Base-by-base conservation (phyloP, 1,140 invertebrate species). In the Papilio aristodemus region DNA sequence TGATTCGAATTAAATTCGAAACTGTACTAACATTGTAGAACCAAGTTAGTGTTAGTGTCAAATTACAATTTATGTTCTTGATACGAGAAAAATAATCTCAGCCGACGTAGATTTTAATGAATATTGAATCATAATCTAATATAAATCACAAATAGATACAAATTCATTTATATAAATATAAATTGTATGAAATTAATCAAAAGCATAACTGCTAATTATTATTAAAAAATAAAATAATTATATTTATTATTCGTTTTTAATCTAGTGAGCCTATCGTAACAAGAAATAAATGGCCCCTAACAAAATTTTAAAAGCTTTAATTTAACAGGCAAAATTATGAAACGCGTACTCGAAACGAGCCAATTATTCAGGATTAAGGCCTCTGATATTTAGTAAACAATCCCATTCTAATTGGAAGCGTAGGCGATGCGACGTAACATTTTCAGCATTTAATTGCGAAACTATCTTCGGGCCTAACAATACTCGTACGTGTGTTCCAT, bases 361-460 rank as follows among this genome's bases (percentile, higher is more conserved):
- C 43, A 19, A 46, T 50, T 43, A 17, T 43, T 50, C 19, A 10
- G 27, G 6, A 32, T 32, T 19, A 50, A 50, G 17, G 17, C 43
- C 17, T 50, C 8, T 50, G 19, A 50, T 19, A 43, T 43, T 43
- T 43, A 50, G 19, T 17, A 50, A 50, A 50, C 46, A 50, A 50
- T 50, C 46, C 46, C 11, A 25, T 50, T 50, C 27, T 50, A 50
- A 50, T 22, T 50, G 46, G 46, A 50, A 9, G 46, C 46, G 46
- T 0, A 14, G 17, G 46, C 2, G 43, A 46, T 46, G n/a, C 43
- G 46, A 50, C 46, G 9, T 11, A 50, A 50, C 46, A 4, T 50
- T 50, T 60, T 60, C n/a, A 38, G 5, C 14, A 38, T 63, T 63
- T 63, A 63, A 43, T 63, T 63, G 17, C 38, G 60, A 27, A 63